phyloP scores from a whole-genome alignment of 1,140 invertebrate genomes.

The Stenopsyche tienmushanensis region DNA sequence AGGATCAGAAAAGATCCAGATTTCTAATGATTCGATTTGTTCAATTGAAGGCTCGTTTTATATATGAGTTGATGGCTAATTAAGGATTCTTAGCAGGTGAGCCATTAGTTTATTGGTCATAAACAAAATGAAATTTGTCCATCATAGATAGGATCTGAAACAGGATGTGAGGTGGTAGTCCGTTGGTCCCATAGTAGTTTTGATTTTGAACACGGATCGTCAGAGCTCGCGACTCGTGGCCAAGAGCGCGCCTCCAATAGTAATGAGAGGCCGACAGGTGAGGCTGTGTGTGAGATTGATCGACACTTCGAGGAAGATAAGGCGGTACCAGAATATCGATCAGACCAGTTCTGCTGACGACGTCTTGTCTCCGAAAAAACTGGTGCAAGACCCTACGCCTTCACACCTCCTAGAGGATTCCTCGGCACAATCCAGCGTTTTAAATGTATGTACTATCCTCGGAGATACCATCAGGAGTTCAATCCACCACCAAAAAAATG shows the following conservation, averaged over 20 bases:
- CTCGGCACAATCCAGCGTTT: too few relatives aligned
- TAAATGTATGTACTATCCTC: too few relatives aligned
- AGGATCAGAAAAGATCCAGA: too few relatives aligned
- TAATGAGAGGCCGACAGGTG: conserved; percentile 5
- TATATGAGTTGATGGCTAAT: too few relatives aligned
- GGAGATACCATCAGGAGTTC: too few relatives aligned
- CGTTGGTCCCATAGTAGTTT: background rate
- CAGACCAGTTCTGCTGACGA: background rate
- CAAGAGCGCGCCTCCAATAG: conserved; percentile 1
- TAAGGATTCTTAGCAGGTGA: too few relatives aligned
- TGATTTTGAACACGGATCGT: background rate
- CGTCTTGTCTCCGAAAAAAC: background rate
- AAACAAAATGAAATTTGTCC: conserved; percentile 6
- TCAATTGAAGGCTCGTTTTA: too few relatives aligned
- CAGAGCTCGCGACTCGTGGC: conserved; percentile 15
- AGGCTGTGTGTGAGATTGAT: conserved; percentile 12
- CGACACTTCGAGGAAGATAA: conserved; percentile 18
- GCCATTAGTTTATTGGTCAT: conserved; percentile 1
- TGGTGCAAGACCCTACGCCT: background rate
- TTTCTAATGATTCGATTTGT: too few relatives aligned
- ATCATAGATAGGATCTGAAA: conserved; percentile 22
- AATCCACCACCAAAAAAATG: too few relatives aligned
- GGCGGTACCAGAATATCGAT: conserved; percentile 10
- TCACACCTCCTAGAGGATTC: too few relatives aligned
- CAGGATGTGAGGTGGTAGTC: conserved; percentile 4